Evolutionary conservation across 1,140 invertebrate species (phyloP).

Genomic region (Panagrolaimus sp.): DNA sequence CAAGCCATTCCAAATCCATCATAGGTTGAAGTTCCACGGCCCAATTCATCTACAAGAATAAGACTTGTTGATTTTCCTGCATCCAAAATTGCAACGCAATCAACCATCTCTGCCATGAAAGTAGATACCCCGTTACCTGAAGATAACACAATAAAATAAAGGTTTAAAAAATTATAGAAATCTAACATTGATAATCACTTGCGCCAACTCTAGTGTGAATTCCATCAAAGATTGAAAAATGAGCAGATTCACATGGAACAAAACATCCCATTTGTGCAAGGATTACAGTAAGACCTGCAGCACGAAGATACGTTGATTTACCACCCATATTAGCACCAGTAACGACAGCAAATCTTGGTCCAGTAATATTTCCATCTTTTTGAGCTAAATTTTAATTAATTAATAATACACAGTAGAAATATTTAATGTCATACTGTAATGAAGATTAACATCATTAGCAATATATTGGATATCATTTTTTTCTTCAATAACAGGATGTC

Average conservation of each 20-base stretch:
- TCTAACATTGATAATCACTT: constrained; percentile 75
- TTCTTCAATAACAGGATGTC: constrained; percentile 84
- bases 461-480: constrained; percentile 56
- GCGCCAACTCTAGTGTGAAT: constrained; percentile 81
- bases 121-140: constrained; percentile 74
- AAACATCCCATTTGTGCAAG: constrained; percentile 89
- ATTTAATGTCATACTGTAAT: background rate
- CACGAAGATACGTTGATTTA: constrained; percentile 84
- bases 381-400: background rate
- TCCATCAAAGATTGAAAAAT: constrained; percentile 68
- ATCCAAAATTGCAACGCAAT: constrained; percentile 80
- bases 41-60: constrained; percentile 93
- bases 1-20: constrained; percentile 96
- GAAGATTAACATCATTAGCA: constrained; percentile 23
- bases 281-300: constrained; percentile 64
- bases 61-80: constrained; percentile 82
- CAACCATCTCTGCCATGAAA: constrained; percentile 98
- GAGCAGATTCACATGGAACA: constrained; percentile 71
- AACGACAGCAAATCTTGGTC: constrained; percentile 11
- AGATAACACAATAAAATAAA: too few species aligned
- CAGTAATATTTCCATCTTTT: constrained; percentile 58
- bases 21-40: constrained; percentile 93
- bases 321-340: constrained; percentile 98
- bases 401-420: too few species aligned
- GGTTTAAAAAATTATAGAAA: too few species aligned